A percentile compares a stretch with the other conserved stretches of the same genome.
phyloP scores from a whole-genome alignment of 2,113 vertebrate genomes.

The Corynorhinus townsendii region DNA sequence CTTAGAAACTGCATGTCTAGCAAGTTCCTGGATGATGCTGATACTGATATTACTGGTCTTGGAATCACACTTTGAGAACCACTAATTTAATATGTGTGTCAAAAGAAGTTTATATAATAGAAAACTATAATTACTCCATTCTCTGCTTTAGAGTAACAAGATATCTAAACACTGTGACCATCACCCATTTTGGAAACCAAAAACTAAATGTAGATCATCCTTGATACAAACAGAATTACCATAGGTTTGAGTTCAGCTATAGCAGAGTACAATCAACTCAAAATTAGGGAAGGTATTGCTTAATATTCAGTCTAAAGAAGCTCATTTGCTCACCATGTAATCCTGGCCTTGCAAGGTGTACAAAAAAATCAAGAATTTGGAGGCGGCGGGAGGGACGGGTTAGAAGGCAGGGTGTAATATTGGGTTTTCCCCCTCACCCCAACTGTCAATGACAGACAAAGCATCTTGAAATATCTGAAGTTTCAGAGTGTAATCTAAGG shows the following conservation, averaged over 20 bases:
- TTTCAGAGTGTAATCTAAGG: slow-evolving; percentile 16
- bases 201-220: not conserved
- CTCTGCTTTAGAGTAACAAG: not conserved
- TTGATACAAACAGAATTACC: not conserved
- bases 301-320: not conserved
- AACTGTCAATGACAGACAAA: slow-evolving; percentile 6
- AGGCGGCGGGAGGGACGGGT: fast-evolving
- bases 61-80: not conserved
- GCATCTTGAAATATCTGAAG: slow-evolving; percentile 28
- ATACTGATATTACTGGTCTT: not conserved
- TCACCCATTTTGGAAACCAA: not conserved
- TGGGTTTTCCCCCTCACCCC: not conserved
- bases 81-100: not conserved
- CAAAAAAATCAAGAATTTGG: slow-evolving; percentile 54
- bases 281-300: not conserved
- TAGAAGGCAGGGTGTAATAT: too few species aligned
- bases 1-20: not conserved
- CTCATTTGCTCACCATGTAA: not conserved
- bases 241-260: not conserved
- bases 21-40: not conserved
- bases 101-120: not conserved
- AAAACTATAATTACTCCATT: not conserved
- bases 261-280: not conserved
- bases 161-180: not conserved
- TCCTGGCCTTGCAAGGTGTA: slow-evolving; percentile 55